Base-by-base conservation (phyloP, 1,140 invertebrate genomes). In the Dolichoris vasculosae region DNA sequence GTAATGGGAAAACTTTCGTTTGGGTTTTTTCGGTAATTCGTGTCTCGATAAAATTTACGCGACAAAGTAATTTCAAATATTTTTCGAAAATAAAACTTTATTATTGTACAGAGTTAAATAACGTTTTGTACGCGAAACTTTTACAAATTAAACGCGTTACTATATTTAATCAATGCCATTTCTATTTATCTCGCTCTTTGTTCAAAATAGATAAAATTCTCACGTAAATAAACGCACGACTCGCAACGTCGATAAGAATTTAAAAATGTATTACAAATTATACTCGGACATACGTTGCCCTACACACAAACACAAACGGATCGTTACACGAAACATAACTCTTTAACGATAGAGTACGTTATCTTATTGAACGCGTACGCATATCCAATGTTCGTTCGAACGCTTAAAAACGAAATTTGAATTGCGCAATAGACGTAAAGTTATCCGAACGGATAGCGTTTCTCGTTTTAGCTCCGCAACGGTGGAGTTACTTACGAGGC, bases 101-200 rank as follows among this genome's bases (percentile, higher is more conserved):
- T 40, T 23, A n/a, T n/a, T n/a, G n/a, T n/a, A n/a, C n/a, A n/a
- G n/a, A n/a, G n/a, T n/a, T n/a, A n/a, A n/a, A n/a, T n/a, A n/a
- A n/a, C n/a, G n/a, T n/a, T n/a, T n/a, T n/a, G n/a, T n/a, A n/a
- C n/a, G n/a, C 26, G 32, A 82, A 55, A 82, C 51, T 40, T 17
- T 46, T 32, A n/a, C 15, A 75, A 82, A 75, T 75, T 82, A 82
- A 82, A 82, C 63, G 59, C 20, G n/a, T 55, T 75, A 48, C 40
- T 38, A 82, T 43, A 55, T 82, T 46, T n/a, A 75, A 82, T 46
- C 40, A 26, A 30, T 17, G 48, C 9, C 40, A n/a, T 51, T 69
- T 71, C 46, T 51, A 1, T 71, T 38, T 71, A 43, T 64, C 59
- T 20, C 20, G 15, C 23, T 40, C 23, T 82, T 35, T 23, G 26